These are phyloP conservation scores for Theodoxus fluviatilis DNA, from an alignment of 2,888 invertebrate genomes.

Conservation along the genomic window DNA sequence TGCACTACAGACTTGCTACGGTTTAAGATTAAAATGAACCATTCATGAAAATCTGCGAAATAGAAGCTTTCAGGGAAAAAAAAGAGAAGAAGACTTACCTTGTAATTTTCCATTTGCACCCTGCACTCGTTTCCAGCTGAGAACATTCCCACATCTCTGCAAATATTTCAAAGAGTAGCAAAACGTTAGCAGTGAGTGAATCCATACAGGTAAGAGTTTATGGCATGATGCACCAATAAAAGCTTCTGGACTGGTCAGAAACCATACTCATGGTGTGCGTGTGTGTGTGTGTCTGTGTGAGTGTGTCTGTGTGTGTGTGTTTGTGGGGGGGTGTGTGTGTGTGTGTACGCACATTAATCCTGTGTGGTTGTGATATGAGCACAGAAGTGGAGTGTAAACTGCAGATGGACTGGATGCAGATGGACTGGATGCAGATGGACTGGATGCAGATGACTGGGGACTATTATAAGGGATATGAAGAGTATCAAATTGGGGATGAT, in stretches of 20 bases:
- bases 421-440: no score
- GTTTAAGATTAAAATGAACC: no score
- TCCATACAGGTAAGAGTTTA: background rate
- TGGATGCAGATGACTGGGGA: no score
- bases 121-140: constrained; percentile 96
- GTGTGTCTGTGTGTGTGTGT: background rate
- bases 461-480: no score
- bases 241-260: background rate
- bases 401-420: no score
- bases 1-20: no score
- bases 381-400: no score
- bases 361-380: no score
- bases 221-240: background rate
- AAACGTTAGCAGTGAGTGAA: background rate
- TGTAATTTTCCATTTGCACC: constrained; percentile 72
- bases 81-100: constrained; percentile 58
- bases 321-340: background rate
- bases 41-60: no score
- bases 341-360: no score
- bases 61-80: no score
- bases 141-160: constrained; percentile 88
- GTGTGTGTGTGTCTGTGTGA: constrained; percentile 3
- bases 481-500: no score
- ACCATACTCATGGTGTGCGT: background rate
- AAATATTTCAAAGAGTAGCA: constrained; percentile 18